Evolutionary conservation across 1,140 invertebrate species (phyloP), one percentile per base, ranked within the genome.

Genomic region (Telenomus remus): DNA sequence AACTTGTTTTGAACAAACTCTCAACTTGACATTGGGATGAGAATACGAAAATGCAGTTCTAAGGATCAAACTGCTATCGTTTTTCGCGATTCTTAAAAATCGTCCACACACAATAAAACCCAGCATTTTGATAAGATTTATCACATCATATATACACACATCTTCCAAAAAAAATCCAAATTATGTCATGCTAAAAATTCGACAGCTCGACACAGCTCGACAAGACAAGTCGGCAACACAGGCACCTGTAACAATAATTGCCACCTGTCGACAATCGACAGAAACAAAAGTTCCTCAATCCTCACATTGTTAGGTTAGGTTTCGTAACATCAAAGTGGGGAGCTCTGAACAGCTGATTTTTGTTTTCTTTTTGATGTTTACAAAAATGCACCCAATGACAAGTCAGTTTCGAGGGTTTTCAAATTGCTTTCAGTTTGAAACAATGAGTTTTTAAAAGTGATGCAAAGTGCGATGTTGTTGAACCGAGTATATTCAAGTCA

Each of bases 101-200:
- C 33, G 54, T 12, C 61, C 46, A 47, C 49, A 65, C 27, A 55
- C 47, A 59, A 76, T 39, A 13, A 76, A 39, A 39, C 16, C 37
- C 35, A 70, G 65, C 73, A 76, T 76, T 56, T 60, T 76, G 56
- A 61, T 48, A 60, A 51, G 43, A 53, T 56, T 33, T 27, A 27
- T 27, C 19, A 27, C 19, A 27, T 27, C 19, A 27, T 27, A 27
- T 27, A 27, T 27, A 27, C 19, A 27, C 19, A 33, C n/a, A n/a
- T n/a, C n/a, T n/a, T 43, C 15, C 15, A 46, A 39, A 43, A 33
- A 43, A 39, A 37, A 55, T 48, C 14, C 14, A 33, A 56, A 46
- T 56, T 16, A 39, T 27, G 1, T 9, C 37, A 39, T 39, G 37
- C 9, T 27, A 55, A 43, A 37, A 14, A 34, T 53, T 56, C 2